These are phyloP conservation scores for Oxystoma pomonae DNA, from an alignment of 2,888 invertebrate genomes.

Conservation along the genomic window DNA sequence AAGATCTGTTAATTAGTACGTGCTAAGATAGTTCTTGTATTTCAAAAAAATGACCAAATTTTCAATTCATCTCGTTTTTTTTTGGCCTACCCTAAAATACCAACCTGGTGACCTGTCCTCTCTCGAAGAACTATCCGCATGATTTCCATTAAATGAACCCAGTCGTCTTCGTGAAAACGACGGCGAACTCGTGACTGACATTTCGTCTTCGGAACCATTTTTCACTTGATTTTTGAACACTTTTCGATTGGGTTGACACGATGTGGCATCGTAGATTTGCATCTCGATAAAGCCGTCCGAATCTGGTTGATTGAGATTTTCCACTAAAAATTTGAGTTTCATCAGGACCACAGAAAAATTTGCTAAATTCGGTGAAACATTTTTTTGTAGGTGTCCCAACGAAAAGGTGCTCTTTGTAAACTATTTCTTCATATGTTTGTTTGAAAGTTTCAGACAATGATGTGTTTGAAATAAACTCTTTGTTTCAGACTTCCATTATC, in stretches of 20 bases:
- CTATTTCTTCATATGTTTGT: too few species aligned
- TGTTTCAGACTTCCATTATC: too few species aligned
- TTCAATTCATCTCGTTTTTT: too few species aligned
- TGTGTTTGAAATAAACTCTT: too few species aligned
- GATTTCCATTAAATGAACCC: conserved; percentile 59
- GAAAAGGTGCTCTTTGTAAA: too few species aligned
- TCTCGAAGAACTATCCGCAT: conserved; percentile 36
- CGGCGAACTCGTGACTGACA: conserved; percentile 61
- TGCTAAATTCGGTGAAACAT: too few species aligned
- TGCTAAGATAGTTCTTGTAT: neutral
- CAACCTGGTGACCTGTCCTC: conserved; percentile 56
- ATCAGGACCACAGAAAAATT: too few species aligned
- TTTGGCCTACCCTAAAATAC: too few species aligned
- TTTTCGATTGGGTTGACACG: conserved; percentile 47
- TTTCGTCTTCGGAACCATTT: conserved; percentile 58
- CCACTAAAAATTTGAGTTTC: conserved; percentile 50
- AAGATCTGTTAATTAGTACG: too few species aligned
- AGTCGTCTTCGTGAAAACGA: conserved; percentile 61
- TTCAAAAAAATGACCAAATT: too few species aligned
- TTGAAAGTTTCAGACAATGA: too few species aligned
- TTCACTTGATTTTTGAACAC: neutral
- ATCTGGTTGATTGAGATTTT: conserved; percentile 65
- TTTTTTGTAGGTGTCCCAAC: too few species aligned
- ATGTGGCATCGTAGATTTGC: conserved; percentile 69
- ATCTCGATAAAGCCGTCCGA: conserved; percentile 74